A percentile compares a stretch with the other conserved stretches of the same genome.
phyloP scores from a whole-genome alignment of 2,797 vertebrate species.

The Falco novaeseelandiae region DNA sequence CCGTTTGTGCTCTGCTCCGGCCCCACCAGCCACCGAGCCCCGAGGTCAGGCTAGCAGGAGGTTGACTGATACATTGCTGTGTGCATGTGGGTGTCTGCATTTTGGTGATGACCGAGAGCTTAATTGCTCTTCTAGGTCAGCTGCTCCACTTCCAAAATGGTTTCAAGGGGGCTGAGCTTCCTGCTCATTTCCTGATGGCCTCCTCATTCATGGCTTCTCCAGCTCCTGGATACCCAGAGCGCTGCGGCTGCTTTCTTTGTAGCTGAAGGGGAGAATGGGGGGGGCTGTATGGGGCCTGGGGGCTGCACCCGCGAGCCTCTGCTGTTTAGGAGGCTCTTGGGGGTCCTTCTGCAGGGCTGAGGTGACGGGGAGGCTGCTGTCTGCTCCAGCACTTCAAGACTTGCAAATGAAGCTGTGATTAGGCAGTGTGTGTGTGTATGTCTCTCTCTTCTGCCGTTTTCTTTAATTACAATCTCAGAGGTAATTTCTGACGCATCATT shows the following conservation, averaged over 20 bases:
- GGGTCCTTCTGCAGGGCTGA: background rate
- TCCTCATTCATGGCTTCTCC: background rate
- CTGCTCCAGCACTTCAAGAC: background rate
- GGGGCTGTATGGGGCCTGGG: background rate
- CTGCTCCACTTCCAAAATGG: background rate
- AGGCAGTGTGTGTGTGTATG: accelerated
- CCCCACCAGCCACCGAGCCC: background rate
- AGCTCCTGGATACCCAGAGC: background rate
- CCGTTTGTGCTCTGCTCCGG: background rate
- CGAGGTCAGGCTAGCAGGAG: slow-evolving; percentile 1
- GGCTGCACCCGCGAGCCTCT: background rate
- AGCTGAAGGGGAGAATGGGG: accelerated
- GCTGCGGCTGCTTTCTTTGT: background rate
- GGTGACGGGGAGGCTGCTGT: background rate
- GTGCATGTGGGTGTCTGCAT: background rate
- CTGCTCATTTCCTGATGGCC: slow-evolving; percentile 10
- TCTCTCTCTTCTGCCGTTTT: slow-evolving; percentile 82
- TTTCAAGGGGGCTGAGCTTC: slow-evolving; percentile 30
- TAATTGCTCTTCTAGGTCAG: slow-evolving; percentile 24
- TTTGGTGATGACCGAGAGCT: background rate
- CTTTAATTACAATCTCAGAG: slow-evolving; percentile 95
- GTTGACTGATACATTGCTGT: background rate
- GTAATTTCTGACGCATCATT: slow-evolving; percentile 97
- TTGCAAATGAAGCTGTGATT: slow-evolving; percentile 6
- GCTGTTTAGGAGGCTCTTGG: background rate